phyloP scores from a whole-genome alignment of 2,888 invertebrate species.

The Drosophila ezoana region DNA sequence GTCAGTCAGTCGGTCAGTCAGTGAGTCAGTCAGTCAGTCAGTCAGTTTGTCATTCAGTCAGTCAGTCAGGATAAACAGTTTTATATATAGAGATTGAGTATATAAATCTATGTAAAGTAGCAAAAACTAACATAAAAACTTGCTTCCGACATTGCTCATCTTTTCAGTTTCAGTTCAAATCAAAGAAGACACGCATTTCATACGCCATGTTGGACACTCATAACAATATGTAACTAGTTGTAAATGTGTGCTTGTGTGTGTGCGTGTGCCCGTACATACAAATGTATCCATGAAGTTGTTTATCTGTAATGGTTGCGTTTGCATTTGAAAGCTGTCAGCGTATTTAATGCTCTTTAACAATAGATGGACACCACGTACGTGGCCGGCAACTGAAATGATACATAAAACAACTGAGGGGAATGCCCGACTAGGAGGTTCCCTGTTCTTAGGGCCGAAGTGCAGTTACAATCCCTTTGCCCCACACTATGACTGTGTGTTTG shows the following conservation, averaged over 20 bases:
- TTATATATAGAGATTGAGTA: too few species aligned
- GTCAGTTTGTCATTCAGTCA: too few species aligned
- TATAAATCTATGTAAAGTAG: neutral
- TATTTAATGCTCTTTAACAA: conserved; percentile 71
- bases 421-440: too few species aligned
- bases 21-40: too few species aligned
- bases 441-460: too few species aligned
- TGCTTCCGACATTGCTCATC: neutral
- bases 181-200: conserved; percentile 10
- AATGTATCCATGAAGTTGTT: conserved; percentile 25
- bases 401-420: conserved; percentile 23
- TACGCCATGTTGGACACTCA: conserved; percentile 21
- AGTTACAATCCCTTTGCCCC: too few species aligned
- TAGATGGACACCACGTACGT: conserved; percentile 68
- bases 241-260: neutral
- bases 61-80: too few species aligned
- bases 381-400: conserved; percentile 60
- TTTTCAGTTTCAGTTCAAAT: neutral
- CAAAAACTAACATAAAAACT: neutral
- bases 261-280: neutral
- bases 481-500: too few species aligned
- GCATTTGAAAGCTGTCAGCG: conserved; percentile 73
- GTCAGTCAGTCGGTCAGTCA: too few species aligned
- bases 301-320: conserved; percentile 29
- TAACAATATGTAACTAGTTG: conserved; percentile 35